A percentile compares a stretch with the other conserved stretches of the same genome.
Evolutionary conservation across 2,113 vertebrate species (phyloP).

Genomic region (Aplodontia rufa): DNA sequence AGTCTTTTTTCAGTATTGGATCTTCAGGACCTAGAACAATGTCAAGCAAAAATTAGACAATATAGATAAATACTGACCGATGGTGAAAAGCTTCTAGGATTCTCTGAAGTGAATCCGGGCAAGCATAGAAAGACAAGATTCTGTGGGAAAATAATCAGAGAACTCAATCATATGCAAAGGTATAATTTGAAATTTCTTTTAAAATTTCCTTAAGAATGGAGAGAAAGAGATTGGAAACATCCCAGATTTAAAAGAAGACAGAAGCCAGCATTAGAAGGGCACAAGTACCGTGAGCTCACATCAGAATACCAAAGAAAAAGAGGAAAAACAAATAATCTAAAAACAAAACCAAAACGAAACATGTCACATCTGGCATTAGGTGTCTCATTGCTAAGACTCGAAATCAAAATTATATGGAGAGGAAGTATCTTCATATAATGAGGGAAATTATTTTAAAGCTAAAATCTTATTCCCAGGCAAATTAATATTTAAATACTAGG

Average conservation of each 20-base stretch:
- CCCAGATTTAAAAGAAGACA: not conserved
- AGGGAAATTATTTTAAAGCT: slow-evolving; percentile 32
- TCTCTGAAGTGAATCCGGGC: not conserved
- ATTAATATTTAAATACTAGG: not conserved
- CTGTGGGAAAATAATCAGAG: not conserved
- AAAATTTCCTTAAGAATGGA: slow-evolving; percentile 21
- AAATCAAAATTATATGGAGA: slow-evolving; percentile 37
- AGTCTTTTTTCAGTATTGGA: not conserved
- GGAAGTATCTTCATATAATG: not conserved
- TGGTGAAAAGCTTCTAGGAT: not conserved
- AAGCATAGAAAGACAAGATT: slow-evolving; percentile 2
- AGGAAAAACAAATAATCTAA: not conserved
- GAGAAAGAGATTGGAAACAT: not conserved
- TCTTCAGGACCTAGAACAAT: not conserved
- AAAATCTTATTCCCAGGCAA: slow-evolving; percentile 26
- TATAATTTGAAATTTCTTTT: slow-evolving; percentile 22
- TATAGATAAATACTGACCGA: not conserved
- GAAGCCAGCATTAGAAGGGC: not conserved
- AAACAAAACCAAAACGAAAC: not conserved
- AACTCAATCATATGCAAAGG: slow-evolving; percentile 1
- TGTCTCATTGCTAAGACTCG: slow-evolving; percentile 34
- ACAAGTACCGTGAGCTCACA: not conserved
- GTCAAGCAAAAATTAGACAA: not conserved
- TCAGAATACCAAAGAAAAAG: not conserved
- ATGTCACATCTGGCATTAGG: not conserved